These are phyloP conservation scores for Premnoplex brunnescens DNA, from an alignment of 2,797 vertebrate species.

Conservation along the genomic window DNA sequence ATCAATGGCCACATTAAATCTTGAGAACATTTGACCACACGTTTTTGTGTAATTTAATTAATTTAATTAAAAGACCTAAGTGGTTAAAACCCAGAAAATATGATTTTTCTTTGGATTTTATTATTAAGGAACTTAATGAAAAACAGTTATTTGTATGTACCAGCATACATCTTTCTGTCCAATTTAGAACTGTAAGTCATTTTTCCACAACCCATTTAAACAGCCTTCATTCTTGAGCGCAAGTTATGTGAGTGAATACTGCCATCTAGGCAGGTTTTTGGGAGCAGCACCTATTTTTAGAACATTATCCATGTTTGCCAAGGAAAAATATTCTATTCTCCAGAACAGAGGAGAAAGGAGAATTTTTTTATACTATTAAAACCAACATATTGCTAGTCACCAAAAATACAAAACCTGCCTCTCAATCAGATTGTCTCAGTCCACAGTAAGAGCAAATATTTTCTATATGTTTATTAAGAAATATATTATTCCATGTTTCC, in stretches of 20 bases:
- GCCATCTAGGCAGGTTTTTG: conserved; percentile 65
- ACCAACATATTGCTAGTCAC: background rate
- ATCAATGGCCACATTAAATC: background rate
- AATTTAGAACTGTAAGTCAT: background rate
- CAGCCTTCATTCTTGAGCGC: background rate
- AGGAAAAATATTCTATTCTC: background rate
- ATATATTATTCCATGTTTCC: background rate
- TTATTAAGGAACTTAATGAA: background rate
- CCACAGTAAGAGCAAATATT: background rate
- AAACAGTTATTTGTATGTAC: background rate
- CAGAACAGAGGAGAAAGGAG: background rate
- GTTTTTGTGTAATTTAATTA: background rate
- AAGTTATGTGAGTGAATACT: conserved; percentile 38
- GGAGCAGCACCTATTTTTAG: conserved; percentile 3
- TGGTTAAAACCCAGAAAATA: background rate
- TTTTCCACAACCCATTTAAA: background rate
- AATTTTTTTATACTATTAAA: background rate
- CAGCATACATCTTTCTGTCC: background rate
- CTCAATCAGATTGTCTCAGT: background rate
- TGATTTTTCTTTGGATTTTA: background rate
- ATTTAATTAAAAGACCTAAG: background rate
- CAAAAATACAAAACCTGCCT: background rate
- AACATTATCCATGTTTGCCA: background rate
- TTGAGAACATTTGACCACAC: background rate
- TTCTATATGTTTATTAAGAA: background rate